Conservation (phyloP, 1,140 invertebrate genomes). For the Drosophila auraria region DNA sequence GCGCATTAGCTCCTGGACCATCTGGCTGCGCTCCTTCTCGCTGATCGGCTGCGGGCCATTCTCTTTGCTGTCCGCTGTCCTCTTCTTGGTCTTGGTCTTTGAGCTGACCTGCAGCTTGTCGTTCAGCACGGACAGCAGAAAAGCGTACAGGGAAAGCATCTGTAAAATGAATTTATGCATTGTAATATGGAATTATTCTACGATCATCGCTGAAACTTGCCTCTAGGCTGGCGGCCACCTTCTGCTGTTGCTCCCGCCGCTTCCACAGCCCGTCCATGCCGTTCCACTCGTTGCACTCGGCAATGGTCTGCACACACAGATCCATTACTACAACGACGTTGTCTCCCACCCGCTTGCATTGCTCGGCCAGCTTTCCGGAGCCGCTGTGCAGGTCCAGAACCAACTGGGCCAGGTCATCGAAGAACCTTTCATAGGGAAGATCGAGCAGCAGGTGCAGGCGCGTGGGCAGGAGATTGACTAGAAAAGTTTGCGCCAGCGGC, state of each 20-base stretch:
- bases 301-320: constrained; percentile 60
- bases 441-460: constrained; percentile 73
- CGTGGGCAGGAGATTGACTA: constrained; percentile 84
- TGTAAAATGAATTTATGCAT: constrained; percentile 6
- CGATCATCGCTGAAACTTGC: constrained; percentile 20
- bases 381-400: constrained; percentile 68
- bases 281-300: constrained; percentile 69
- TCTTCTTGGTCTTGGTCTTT: constrained; percentile 74
- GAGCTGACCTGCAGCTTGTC: constrained; percentile 76
- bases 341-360: constrained; percentile 68
- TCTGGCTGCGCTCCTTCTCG: constrained; percentile 78
- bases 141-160: constrained; percentile 82
- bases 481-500: constrained; percentile 80
- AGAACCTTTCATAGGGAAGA: constrained; percentile 79
- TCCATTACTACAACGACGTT: constrained; percentile 63
- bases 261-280: constrained; percentile 72
- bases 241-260: constrained; percentile 69
- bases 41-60: constrained; percentile 58
- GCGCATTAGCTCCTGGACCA: constrained; percentile 75
- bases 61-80: constrained; percentile 47
- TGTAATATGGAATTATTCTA: neutral
- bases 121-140: constrained; percentile 75
- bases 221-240: constrained; percentile 73
- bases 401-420: constrained; percentile 72
- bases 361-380: constrained; percentile 46